Percentiles rank a stretch among this genome's conserved stretches.
These are phyloP conservation scores for Gopherus evgoodei DNA, from an alignment of 2,113 vertebrate genomes.

Conservation along the genomic window DNA sequence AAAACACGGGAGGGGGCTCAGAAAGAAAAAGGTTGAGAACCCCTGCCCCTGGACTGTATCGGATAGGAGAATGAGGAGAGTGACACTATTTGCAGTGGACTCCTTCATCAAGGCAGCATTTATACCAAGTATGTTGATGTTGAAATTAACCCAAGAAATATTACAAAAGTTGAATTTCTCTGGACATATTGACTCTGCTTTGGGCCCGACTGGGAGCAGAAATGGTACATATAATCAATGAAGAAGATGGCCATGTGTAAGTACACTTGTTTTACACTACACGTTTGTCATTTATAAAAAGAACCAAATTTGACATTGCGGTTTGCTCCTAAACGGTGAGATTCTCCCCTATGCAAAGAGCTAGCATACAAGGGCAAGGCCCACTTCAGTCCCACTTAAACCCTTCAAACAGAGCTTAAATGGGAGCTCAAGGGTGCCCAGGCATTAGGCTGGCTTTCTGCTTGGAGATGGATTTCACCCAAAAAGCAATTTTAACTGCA, in stretches of 20 bases:
- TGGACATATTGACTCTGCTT: constrained; percentile 68
- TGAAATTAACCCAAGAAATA: constrained; percentile 62
- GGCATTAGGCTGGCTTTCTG: background rate
- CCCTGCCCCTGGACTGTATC: background rate
- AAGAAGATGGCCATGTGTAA: constrained; percentile 62
- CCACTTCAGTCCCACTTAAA: background rate
- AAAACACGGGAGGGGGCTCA: too few relatives aligned
- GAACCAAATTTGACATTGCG: background rate
- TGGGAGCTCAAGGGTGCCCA: background rate
- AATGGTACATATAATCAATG: constrained; percentile 55
- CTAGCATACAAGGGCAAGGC: background rate
- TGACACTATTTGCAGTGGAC: constrained; percentile 54
- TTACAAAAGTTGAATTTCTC: constrained; percentile 71
- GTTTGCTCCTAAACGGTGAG: background rate
- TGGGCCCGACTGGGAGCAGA: constrained; percentile 68
- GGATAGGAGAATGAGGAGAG: too few relatives aligned
- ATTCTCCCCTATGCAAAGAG: background rate
- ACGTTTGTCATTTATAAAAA: background rate
- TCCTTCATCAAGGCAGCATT: constrained; percentile 57
- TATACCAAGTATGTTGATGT: constrained; percentile 73
- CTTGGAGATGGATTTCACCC: background rate
- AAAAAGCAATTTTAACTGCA: background rate
- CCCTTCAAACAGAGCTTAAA: background rate
- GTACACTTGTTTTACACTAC: background rate
- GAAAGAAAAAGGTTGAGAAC: too few relatives aligned